A percentile compares a stretch with the other conserved stretches of the same genome.
Evolutionary conservation across 1,140 invertebrate genomes (phyloP).

Genomic region (Sinella curviseta): DNA sequence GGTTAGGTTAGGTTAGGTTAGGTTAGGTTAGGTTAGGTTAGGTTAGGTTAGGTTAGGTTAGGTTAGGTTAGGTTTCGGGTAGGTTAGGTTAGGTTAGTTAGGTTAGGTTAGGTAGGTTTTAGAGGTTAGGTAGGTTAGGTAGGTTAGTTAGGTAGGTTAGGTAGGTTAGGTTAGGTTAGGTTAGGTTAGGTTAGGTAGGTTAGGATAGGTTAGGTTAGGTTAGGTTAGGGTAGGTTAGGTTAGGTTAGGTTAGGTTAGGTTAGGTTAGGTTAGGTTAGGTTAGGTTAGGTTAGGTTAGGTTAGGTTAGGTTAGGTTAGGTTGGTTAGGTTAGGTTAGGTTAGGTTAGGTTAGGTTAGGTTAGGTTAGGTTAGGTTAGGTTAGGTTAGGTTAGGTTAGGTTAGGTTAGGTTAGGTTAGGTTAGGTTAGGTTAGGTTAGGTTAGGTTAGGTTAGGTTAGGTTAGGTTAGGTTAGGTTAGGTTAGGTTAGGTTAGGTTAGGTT

Average conservation of each 20-base stretch:
- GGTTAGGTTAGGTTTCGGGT: constrained; percentile 47
- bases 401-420: constrained; percentile 40
- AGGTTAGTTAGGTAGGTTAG: constrained; percentile 53
- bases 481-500: too few relatives aligned
- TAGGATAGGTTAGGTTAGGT: constrained; percentile 53
- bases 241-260: constrained; percentile 44
- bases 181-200: too few relatives aligned
- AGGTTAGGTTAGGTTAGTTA: constrained; percentile 48
- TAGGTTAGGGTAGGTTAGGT: constrained; percentile 43
- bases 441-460: constrained; percentile 45
- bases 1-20: constrained; percentile 44
- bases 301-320: too few relatives aligned
- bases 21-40: constrained; percentile 47
- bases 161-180: too few relatives aligned
- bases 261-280: constrained; percentile 47
- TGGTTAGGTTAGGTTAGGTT: too few relatives aligned
- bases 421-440: constrained; percentile 40
- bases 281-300: constrained; percentile 46
- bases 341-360: constrained; percentile 47
- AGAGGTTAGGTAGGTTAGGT: constrained; percentile 51
- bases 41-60: constrained; percentile 48
- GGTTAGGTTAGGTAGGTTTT: constrained; percentile 49
- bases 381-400: constrained; percentile 43
- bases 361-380: constrained; percentile 48
- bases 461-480: too few relatives aligned